Base-by-base conservation (phyloP, 2,797 vertebrate species). In the Hippopotamyrus pictus region DNA sequence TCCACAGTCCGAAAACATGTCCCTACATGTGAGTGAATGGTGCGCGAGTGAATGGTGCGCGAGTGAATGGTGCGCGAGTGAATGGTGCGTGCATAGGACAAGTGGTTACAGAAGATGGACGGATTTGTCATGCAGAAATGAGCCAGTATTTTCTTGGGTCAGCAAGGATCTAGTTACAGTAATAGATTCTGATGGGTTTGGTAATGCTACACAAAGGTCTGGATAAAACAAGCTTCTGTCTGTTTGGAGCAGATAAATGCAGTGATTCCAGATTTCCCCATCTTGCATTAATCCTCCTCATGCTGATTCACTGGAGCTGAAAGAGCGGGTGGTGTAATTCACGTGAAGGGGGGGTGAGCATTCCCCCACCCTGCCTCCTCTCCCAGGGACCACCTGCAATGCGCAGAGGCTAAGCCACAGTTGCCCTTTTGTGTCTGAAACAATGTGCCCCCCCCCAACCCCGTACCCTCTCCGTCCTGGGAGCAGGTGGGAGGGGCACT, bases 341-440 rank as follows among this genome's bases (percentile, higher is more conserved):
- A 19, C 17, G 69, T 76, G 83, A 19, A 11, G 44, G 84, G 37
- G 14, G 69, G 41, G 22, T 59, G 37, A 57, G 41, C 79, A 22
- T 29, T 44, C n/a, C 8, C 22, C 12, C 41, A 53, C n/a, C 6
- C 83, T 9, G 5, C 14, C 59, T 17, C 83, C 46, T 44, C 57
- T 87, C 29, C 65, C 19, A 29, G n/a, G 62, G 89, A 89, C 89
- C 85, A 76, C 89, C 89, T 76, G 85, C 85, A 79, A 86, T 89
- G 89, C 59, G 29, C 37, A 37, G 62, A 22, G 57, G 37, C 33
- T 41, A 48, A 44, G 46, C 84, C 89, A 79, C 33, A 29, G 41
- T 54, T 53, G 50, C 19, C 85, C 85, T 53, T 87, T 89, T 89
- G 89, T 89, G 46, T 76, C 50, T 44, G 11, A 25, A 57, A 89